Percentiles rank a stretch among this genome's conserved stretches.
phyloP scores from a whole-genome alignment of 2,888 invertebrate species.

The Rosalia funebris region DNA sequence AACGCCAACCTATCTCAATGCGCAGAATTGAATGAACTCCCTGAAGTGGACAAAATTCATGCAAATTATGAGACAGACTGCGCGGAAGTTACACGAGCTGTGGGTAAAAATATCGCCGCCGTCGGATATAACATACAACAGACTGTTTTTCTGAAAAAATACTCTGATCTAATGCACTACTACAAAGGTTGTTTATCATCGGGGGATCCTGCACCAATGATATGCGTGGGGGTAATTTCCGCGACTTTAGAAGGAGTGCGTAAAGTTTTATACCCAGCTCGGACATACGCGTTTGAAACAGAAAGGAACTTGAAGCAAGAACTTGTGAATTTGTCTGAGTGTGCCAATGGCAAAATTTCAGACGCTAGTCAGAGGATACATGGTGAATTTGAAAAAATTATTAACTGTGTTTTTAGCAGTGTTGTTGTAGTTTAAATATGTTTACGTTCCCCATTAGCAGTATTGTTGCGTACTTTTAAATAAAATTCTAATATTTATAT shows the following conservation, averaged over 20 bases:
- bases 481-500: too few species aligned
- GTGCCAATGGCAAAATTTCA: background rate
- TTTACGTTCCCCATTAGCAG: too few species aligned
- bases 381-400: constrained; percentile 9
- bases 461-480: too few species aligned
- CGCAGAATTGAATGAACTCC: background rate
- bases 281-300: background rate
- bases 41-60: background rate
- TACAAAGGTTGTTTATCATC: background rate
- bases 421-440: background rate
- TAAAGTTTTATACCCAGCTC: background rate
- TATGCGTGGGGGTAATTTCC: constrained; percentile 4
- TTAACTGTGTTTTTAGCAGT: background rate
- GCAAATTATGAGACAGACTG: constrained; percentile 1
- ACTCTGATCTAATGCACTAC: background rate
- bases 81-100: background rate
- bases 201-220: background rate
- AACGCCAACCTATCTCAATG: background rate
- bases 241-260: background rate
- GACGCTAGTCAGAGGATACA: background rate
- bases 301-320: constrained; percentile 4
- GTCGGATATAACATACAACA: constrained; percentile 8
- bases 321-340: background rate
- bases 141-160: background rate
- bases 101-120: background rate